Evolutionary conservation across 2,888 invertebrate species (phyloP).

Genomic region (Cryptus viduatorius): DNA sequence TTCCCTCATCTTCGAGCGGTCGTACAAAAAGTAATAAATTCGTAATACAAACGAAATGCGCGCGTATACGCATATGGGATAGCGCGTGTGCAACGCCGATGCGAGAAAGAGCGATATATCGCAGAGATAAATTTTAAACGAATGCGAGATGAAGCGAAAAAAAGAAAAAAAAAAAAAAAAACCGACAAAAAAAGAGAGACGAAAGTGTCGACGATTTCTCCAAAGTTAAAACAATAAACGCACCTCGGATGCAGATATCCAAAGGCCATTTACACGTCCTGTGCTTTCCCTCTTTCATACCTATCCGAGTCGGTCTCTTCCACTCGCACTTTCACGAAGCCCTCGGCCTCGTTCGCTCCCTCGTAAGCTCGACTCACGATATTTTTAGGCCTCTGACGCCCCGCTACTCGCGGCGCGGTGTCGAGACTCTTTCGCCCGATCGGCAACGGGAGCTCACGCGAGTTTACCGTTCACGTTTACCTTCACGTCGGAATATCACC

Average conservation of each 20-base stretch:
- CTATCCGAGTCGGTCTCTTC: slow-evolving; percentile 55
- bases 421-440: slow-evolving; percentile 57
- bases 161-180: too few relatives aligned
- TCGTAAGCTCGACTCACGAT: slow-evolving; percentile 61
- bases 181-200: slow-evolving; percentile 29
- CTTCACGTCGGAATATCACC: slow-evolving; percentile 46
- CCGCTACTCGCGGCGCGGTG: slow-evolving; percentile 48
- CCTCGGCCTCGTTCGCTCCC: slow-evolving; percentile 67
- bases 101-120: slow-evolving; percentile 26
- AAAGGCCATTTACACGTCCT: slow-evolving; percentile 78
- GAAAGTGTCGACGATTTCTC: slow-evolving; percentile 59
- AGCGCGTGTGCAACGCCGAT: slow-evolving; percentile 13
- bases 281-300: slow-evolving; percentile 62
- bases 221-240: slow-evolving; percentile 81
- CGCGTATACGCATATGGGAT: background rate
- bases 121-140: slow-evolving; percentile 20
- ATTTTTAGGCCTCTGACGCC: slow-evolving; percentile 57
- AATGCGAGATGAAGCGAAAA: slow-evolving; percentile 37
- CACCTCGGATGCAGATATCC: slow-evolving; percentile 78
- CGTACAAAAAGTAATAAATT: slow-evolving; percentile 71
- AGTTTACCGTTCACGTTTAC: slow-evolving; percentile 33
- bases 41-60: slow-evolving; percentile 70
- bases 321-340: slow-evolving; percentile 66
- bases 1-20: background rate
- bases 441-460: slow-evolving; percentile 32